Evolutionary conservation across 2,888 invertebrate species (phyloP).

Genomic region (Tetranychus piercei): DNA sequence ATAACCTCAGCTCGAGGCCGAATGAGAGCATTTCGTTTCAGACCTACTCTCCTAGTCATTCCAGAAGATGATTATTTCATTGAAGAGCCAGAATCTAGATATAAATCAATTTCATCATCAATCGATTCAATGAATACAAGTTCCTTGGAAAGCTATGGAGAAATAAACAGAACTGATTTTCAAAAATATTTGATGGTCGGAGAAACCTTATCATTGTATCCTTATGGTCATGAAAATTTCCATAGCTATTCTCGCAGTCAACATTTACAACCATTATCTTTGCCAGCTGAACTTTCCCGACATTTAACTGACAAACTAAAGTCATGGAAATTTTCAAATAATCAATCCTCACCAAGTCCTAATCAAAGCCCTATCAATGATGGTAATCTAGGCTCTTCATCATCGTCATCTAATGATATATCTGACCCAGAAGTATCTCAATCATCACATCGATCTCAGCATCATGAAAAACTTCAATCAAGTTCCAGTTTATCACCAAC

Average conservation of each 20-base stretch:
- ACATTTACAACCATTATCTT: too few relatives aligned
- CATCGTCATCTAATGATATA: too few relatives aligned
- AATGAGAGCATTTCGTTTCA: slow-evolving; percentile 23
- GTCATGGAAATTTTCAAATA: too few relatives aligned
- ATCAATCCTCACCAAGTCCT: too few relatives aligned
- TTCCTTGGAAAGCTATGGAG: not conserved
- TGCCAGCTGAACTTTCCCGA: too few relatives aligned
- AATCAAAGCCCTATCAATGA: too few relatives aligned
- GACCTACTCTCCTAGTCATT: slow-evolving; percentile 23
- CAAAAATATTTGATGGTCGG: not conserved
- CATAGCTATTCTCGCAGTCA: too few relatives aligned
- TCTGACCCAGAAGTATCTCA: not conserved
- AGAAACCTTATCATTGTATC: not conserved
- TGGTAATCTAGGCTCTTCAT: too few relatives aligned
- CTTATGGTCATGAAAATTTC: too few relatives aligned
- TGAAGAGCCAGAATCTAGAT: slow-evolving; percentile 13
- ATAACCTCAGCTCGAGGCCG: slow-evolving; percentile 22
- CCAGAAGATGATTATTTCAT: slow-evolving; percentile 26
- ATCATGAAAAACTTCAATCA: not conserved
- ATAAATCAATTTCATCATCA: not conserved
- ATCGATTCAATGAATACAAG: not conserved
- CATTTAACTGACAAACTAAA: too few relatives aligned
- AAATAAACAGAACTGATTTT: not conserved
- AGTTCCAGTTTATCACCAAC: not conserved
- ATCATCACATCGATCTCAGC: not conserved